phyloP scores from a whole-genome alignment of 1,140 invertebrate species.

The Anadara kagoshimensis region DNA sequence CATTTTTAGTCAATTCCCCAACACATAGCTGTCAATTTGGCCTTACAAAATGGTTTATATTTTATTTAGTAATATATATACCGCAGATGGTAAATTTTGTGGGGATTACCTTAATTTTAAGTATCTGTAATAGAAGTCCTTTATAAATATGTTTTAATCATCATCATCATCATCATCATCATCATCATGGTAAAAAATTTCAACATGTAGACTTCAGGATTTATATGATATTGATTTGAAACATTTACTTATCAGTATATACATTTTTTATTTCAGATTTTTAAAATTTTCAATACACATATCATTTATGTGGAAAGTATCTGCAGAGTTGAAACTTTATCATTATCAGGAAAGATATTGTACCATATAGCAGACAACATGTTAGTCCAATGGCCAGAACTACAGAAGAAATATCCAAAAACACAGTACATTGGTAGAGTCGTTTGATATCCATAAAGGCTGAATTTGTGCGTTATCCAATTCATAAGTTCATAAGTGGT shows the following conservation, averaged over 20 bases:
- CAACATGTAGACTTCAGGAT: background rate
- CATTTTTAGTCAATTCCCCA: too few species aligned
- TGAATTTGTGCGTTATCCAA: too few species aligned
- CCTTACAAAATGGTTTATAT: too few species aligned
- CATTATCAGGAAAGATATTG: conserved; percentile 90
- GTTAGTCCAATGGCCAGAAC: conserved; percentile 92
- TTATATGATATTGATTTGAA: background rate
- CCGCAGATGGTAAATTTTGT: too few species aligned
- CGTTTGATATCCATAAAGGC: conserved; percentile 42
- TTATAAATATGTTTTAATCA: too few species aligned
- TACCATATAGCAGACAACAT: conserved; percentile 85
- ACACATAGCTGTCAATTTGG: too few species aligned
- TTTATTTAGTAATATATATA: too few species aligned
- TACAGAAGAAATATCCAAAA: conserved; percentile 78
- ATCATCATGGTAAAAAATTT: background rate
- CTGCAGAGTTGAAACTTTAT: conserved; percentile 91
- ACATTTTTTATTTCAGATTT: conserved; percentile 73
- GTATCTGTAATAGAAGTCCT: conserved; percentile 29
- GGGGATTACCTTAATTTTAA: too few species aligned
- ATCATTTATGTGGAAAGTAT: conserved; percentile 96
- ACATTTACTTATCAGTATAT: background rate
- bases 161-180: too few species aligned
- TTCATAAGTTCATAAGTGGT: too few species aligned
- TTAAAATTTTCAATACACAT: conserved; percentile 81
- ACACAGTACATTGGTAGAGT: conserved; percentile 75